phyloP scores from a whole-genome alignment of 2,113 vertebrate species.

The Cephalopterus ornatus region DNA sequence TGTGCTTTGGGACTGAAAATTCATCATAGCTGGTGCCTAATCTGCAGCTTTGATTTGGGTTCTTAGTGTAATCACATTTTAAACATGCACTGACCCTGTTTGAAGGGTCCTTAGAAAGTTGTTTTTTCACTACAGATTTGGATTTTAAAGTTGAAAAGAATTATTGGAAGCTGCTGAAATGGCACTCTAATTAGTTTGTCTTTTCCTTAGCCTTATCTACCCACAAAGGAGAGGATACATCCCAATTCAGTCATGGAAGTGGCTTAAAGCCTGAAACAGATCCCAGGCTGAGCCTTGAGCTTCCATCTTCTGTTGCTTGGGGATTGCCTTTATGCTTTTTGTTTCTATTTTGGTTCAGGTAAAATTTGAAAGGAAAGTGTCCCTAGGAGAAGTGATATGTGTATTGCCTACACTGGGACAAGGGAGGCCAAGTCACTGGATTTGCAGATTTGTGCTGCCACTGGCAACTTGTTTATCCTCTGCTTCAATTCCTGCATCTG shows the following conservation, averaged over 20 bases:
- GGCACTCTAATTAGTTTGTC: background rate
- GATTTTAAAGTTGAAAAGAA: conserved; percentile 8
- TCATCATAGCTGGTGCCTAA: conserved; percentile 26
- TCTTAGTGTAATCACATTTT: conserved; percentile 58
- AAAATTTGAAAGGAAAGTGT: background rate
- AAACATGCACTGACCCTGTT: background rate
- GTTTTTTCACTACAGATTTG: background rate
- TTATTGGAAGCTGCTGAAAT: conserved; percentile 10
- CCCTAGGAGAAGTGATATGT: background rate
- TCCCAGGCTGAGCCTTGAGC: background rate
- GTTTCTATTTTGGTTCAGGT: background rate
- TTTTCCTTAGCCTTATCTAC: background rate
- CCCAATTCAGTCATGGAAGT: background rate
- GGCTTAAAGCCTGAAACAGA: background rate
- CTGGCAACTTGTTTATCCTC: background rate
- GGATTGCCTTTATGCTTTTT: background rate
- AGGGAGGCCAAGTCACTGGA: background rate
- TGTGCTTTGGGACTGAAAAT: conserved; percentile 50
- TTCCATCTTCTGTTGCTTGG: background rate
- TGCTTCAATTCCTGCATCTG: background rate
- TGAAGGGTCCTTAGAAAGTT: conserved; percentile 11
- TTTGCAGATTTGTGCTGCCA: background rate
- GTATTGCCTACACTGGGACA: background rate
- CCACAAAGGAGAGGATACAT: background rate
- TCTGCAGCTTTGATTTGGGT: conserved; percentile 52